Evolutionary conservation across 2,888 invertebrate species (phyloP).

Genomic region (Morinoia aosen): DNA sequence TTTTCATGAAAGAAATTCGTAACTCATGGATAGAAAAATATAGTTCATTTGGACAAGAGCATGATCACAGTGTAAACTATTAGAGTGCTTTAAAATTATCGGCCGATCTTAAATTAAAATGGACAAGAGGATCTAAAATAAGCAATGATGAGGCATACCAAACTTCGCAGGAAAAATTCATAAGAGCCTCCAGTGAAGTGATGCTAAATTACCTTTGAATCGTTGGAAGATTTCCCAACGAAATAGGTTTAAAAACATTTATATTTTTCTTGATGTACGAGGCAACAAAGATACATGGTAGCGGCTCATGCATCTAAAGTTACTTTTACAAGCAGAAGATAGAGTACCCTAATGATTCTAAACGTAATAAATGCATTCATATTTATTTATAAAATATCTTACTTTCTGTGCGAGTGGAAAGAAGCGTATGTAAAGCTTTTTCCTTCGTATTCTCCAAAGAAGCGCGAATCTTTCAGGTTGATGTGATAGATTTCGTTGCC

Average conservation of each 20-base stretch:
- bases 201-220: too few species aligned
- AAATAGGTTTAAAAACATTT: background rate
- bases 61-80: too few species aligned
- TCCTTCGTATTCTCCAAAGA: constrained; percentile 98
- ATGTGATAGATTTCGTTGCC: constrained; percentile 99
- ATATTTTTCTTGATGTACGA: background rate
- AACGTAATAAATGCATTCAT: background rate
- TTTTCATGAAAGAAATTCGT: too few species aligned
- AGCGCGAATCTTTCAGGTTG: constrained; percentile 91
- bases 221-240: background rate
- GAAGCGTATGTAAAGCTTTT: constrained; percentile 99
- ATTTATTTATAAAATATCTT: constrained; percentile 69
- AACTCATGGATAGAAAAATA: too few species aligned
- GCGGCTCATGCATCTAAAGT: background rate
- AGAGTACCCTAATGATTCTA: background rate
- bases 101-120: too few species aligned
- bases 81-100: too few species aligned
- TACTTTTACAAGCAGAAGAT: background rate
- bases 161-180: too few species aligned
- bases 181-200: too few species aligned
- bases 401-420: constrained; percentile 99
- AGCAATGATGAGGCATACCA: too few species aligned
- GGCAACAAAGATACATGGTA: background rate
- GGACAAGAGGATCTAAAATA: too few species aligned
- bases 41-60: too few species aligned